Conservation (phyloP, 35 echinoderm and acorn worm species). For the Eucidaris tribuloides region DNA sequence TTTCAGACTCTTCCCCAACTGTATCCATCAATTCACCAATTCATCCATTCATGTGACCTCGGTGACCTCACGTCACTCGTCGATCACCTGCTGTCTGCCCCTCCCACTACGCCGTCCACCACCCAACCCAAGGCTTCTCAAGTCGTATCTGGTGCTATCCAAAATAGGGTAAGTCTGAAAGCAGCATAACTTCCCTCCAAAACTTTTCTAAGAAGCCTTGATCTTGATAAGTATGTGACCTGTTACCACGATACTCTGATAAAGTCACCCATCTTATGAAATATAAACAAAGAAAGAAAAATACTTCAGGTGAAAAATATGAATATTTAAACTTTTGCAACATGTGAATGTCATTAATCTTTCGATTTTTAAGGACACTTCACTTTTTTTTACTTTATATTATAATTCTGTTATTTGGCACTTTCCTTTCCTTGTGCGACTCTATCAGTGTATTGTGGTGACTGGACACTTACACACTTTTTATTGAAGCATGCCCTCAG, state of each 20-base stretch:
- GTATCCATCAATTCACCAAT: slow-evolving; percentile 29
- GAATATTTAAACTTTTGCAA: too few species aligned
- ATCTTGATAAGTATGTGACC: not conserved
- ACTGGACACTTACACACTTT: not conserved
- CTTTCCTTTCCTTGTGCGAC: not conserved
- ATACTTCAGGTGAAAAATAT: too few species aligned
- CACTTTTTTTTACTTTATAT: not conserved
- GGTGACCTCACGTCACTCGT: slow-evolving; percentile 55
- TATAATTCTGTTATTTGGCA: not conserved
- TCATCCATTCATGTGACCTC: slow-evolving; percentile 47
- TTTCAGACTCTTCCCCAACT: slow-evolving; percentile 71
- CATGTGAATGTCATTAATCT: too few species aligned
- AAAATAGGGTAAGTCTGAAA: slow-evolving; percentile 63
- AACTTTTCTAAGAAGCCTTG: not conserved
- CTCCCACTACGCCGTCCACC: slow-evolving; percentile 2
- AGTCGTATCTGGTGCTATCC: slow-evolving; percentile 58
- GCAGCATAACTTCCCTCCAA: not conserved
- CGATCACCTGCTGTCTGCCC: slow-evolving; percentile 31
- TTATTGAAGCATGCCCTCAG: too few species aligned
- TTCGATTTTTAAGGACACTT: too few species aligned
- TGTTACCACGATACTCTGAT: too few species aligned
- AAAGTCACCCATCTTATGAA: too few species aligned
- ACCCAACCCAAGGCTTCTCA: slow-evolving; percentile 1
- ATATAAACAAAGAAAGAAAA: too few species aligned
- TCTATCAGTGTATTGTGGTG: too few species aligned